These are phyloP conservation scores for Acleris holmiana DNA, from an alignment of 2,888 invertebrate genomes.

Conservation along the genomic window DNA sequence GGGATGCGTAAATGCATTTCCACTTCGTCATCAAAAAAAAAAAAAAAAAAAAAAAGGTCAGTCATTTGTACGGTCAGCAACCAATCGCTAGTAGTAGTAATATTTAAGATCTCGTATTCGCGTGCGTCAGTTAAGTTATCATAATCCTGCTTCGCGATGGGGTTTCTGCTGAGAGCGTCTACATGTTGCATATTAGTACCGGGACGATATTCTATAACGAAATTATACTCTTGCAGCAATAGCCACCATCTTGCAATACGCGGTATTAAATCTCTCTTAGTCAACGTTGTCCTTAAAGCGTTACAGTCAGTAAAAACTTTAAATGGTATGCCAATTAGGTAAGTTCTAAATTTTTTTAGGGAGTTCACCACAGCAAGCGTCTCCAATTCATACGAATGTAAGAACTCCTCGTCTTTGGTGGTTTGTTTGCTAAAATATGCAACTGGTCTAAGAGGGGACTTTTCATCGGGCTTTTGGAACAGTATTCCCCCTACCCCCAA, in stretches of 20 bases:
- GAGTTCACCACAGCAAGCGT: conserved; percentile 14
- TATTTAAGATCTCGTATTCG: conserved; percentile 2
- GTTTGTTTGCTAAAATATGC: conserved; percentile 54
- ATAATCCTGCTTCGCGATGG: background rate
- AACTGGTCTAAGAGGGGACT: conserved; percentile 15
- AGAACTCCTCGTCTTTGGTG: conserved; percentile 25
- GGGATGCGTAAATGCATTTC: no score
- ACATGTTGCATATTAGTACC: conserved; percentile 10
- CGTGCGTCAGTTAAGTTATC: background rate
- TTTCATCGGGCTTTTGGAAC: conserved; percentile 18
- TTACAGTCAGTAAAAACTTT: conserved; percentile 16
- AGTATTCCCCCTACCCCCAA: conserved; percentile 33
- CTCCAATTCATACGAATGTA: conserved; percentile 12
- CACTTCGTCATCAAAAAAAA: no score
- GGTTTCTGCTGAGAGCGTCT: conserved; percentile 10
- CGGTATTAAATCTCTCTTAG: conserved; percentile 8
- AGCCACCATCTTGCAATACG: conserved; percentile 17
- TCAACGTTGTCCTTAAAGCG: conserved; percentile 6
- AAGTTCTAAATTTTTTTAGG: conserved; percentile 6
- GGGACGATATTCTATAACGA: conserved; percentile 8
- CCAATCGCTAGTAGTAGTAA: conserved; percentile 7
- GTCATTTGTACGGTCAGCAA: conserved; percentile 8
- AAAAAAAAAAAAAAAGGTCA: no score
- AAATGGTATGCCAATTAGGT: conserved; percentile 10
- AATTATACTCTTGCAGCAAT: conserved; percentile 13